Percentiles rank a stretch among this genome's conserved stretches.
Evolutionary conservation across 1,140 invertebrate genomes (phyloP).

Genomic region (Euglossa dilemma): DNA sequence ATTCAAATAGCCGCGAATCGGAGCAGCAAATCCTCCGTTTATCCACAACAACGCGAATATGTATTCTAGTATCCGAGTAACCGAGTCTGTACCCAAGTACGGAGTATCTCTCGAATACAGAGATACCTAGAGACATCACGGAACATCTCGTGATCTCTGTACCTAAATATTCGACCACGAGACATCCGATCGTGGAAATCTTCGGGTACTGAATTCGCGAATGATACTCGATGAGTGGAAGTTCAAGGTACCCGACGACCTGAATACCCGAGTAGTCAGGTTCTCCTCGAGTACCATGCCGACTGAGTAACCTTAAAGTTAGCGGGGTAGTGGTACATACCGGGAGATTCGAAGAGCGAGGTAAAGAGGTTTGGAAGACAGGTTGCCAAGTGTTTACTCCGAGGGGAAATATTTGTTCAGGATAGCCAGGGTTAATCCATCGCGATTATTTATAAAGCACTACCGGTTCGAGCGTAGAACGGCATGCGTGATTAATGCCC

Average conservation of each 20-base stretch:
- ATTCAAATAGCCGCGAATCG: not conserved
- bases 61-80: not conserved
- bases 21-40: not conserved
- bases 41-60: no score
- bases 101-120: no score
- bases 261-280: not conserved
- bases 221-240: no score
- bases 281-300: not conserved
- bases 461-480: not conserved
- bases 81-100: no score
- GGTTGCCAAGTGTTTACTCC: not conserved
- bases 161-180: not conserved
- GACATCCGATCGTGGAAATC: not conserved
- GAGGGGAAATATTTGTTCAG: not conserved
- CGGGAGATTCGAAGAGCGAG: not conserved
- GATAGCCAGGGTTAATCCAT: not conserved
- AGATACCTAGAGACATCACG: no score
- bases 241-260: not conserved
- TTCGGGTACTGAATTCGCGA: no score
- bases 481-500: constrained; percentile 27
- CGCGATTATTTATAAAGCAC: constrained; percentile 8
- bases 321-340: not conserved
- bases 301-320: not conserved
- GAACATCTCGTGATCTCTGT: not conserved
- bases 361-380: not conserved